Evolutionary conservation across 2,888 invertebrate species (phyloP).

Genomic region (Xanthorhoe designata): DNA sequence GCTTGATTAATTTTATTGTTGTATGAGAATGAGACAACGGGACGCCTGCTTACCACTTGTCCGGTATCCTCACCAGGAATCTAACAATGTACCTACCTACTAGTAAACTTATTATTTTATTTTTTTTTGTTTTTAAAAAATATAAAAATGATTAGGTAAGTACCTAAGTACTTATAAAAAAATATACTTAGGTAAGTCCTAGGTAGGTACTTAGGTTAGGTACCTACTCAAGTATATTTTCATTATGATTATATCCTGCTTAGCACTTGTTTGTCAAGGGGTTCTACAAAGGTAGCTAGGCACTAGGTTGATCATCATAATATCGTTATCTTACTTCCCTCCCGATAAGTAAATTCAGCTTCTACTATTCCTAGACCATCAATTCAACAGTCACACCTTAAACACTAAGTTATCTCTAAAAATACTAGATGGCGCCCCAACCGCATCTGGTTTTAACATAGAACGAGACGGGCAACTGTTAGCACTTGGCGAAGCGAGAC

Average conservation of each 20-base stretch:
- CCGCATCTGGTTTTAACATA: slow-evolving; percentile 50
- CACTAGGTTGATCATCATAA: no score
- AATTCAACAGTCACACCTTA: background rate
- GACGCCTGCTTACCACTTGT: slow-evolving; percentile 37
- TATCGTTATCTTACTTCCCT: background rate
- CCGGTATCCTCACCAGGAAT: slow-evolving; percentile 32
- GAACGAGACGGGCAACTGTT: slow-evolving; percentile 53
- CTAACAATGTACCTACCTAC: background rate
- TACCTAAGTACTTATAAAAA: no score
- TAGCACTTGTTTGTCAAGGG: background rate
- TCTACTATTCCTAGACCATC: background rate
- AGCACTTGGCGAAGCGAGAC: slow-evolving; percentile 64
- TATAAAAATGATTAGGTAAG: background rate
- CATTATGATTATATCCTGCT: background rate
- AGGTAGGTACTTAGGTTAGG: no score
- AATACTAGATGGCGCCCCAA: slow-evolving; percentile 75
- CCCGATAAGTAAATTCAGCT: background rate
- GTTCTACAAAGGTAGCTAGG: background rate
- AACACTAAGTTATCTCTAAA: slow-evolving; percentile 56
- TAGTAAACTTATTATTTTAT: background rate
- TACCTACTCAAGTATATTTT: no score
- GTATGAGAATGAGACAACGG: slow-evolving; percentile 39
- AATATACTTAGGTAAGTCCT: no score
- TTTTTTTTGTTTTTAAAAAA: background rate
- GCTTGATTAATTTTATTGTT: slow-evolving; percentile 40